Evolutionary conservation across 1,140 invertebrate species (phyloP), one percentile per base, ranked within the genome.

Genomic region (Homarus americanus): DNA sequence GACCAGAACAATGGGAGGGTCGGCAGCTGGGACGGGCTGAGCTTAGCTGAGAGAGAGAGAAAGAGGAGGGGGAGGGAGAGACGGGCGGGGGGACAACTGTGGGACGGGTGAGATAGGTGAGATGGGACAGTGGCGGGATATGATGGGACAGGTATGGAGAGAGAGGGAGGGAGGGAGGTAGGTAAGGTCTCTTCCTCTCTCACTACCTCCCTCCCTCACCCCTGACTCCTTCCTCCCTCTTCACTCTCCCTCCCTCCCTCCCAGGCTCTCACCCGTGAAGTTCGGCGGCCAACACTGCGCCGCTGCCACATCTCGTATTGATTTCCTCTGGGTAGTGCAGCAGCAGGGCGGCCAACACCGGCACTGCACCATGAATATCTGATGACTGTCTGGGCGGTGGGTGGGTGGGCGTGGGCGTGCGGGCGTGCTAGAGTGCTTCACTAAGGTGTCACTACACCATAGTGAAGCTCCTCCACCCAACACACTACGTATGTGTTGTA

Each of bases 301-400:
- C 44, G 80, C 69, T 90, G 87, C 87, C 87, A 90, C 87, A 36
- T 90, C 87, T 90, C 49, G 87, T 90, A 90, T 90, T 90, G 87
- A 90, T 90, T 90, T 90, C 87, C 80, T 83, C 41, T 41, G 44
- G 34, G 72, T 75, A 83, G 87, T 75, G 80, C n/a, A n/a, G n/a
- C n/a, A n/a, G n/a, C 87, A 49, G 87, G 72, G 87, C 87, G 76
- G 87, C 53, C 63, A 82, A 58, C 41, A 75, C n/a, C 66, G 72
- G 32, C 87, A 83, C 80, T 80, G 84, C 87, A 72, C 83, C 84
- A 90, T 90, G 87, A 90, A 80, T 88, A 76, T 90, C 87, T 90
- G 87, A 80, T 72, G 80, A 53, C 36, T 76, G 85, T 75, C 75
- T 75, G 85, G 34, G 69, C 53, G 85, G 85, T 49, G 36, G 49